Evolutionary conservation across 2,888 invertebrate genomes (phyloP), one percentile per base, ranked within the genome.

Genomic region (Cryptocephalus primarius): DNA sequence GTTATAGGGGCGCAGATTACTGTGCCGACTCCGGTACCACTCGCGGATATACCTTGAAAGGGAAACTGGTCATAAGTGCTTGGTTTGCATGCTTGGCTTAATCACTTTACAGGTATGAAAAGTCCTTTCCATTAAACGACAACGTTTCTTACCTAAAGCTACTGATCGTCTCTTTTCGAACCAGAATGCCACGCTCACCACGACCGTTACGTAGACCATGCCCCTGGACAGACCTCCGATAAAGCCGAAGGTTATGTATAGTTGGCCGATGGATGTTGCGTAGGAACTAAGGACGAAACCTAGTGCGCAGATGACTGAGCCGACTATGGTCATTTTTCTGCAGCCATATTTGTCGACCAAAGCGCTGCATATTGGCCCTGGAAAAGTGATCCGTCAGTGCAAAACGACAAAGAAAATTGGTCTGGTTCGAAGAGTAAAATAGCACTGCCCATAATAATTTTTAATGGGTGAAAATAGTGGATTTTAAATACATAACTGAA

Each of bases 141-240:
- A 6, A 22, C 22, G 22, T 2, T 22, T 88, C 45, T 92, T 72
- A 1, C 92, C 89, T 8, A 89, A 87, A 8, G 92, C 92, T 53
- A 92, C 75, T 40, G 87, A 85, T 38, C 91, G 76, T 61, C 83
- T 85, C 66, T 87, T 87, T 59, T 92, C 90, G 68, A 93, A 93
- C 85, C 92, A 93, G 65, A 88, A 91, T 6, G 92, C 91, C 49
- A 93, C 88, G 45, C 88, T 86, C 4, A 92, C 91, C 6, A 92
- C 91, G 3, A 91, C 90, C 4, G 91, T 88, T 9, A 92, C 91
- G 65, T 89, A 92, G 44, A 88, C 88, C 43, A 88, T 70, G 8
- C 89, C 88, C 52, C 92, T 72, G 1, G 92, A 92, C 48, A 90
- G 68, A 1, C 92, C 91, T 44, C 89, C 84, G 22, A 90, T 79